Evolutionary conservation across 2,113 vertebrate species (phyloP).

Genomic region (Apaloderma vittatum): DNA sequence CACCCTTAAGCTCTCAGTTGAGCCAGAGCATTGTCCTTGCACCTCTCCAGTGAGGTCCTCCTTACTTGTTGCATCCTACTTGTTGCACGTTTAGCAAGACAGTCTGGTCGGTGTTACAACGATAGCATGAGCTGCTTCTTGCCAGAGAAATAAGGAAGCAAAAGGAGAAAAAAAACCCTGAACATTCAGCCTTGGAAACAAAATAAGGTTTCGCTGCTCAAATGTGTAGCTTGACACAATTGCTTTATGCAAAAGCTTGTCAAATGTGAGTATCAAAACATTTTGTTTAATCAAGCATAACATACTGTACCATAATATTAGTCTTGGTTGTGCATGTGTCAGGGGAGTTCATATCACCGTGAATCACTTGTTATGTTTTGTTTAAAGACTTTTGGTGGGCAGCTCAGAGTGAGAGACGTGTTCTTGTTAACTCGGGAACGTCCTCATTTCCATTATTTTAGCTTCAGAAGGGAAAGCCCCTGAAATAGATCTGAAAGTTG

Average conservation of each 20-base stretch:
- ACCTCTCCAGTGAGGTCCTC: background rate
- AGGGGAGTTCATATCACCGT: background rate
- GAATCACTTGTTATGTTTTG: slow-evolving; percentile 20
- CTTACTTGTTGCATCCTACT: background rate
- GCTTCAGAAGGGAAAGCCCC: background rate
- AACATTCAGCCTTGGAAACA: background rate
- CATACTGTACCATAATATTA: slow-evolving; percentile 12
- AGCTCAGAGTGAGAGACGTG: background rate
- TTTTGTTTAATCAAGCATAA: slow-evolving; percentile 26
- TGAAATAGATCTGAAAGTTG: background rate
- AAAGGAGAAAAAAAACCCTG: background rate
- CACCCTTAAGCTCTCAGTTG: background rate
- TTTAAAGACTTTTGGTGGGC: background rate
- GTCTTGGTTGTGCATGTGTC: slow-evolving; percentile 10
- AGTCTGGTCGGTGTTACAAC: background rate
- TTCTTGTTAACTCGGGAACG: background rate
- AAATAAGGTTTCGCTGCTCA: background rate
- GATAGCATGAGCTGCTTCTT: background rate
- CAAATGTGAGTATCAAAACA: background rate
- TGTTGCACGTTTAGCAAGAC: background rate
- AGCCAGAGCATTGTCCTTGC: background rate
- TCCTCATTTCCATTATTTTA: background rate
- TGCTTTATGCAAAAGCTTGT: background rate
- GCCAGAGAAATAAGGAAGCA: background rate
- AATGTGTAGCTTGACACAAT: background rate